phyloP scores from a whole-genome alignment of 1,140 invertebrate genomes.

The Lordiphosa clarofinis region DNA sequence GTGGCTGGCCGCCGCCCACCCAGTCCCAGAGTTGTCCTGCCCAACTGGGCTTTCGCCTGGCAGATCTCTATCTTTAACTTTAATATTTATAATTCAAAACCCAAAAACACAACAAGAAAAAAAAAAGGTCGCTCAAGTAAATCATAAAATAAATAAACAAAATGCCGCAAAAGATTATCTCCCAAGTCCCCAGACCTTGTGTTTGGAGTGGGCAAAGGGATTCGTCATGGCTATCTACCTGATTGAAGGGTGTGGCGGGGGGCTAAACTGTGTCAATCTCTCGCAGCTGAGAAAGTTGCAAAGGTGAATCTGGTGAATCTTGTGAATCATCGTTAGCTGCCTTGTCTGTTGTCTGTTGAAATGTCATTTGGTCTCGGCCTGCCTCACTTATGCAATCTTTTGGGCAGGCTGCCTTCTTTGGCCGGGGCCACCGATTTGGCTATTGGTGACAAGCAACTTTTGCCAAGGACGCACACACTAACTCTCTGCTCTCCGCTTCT shows the following conservation, averaged over 20 bases:
- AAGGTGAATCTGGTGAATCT: too few relatives aligned
- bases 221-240: conserved; percentile 12
- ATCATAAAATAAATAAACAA: conserved; percentile 53
- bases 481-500: conserved; percentile 9
- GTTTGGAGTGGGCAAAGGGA: conserved; percentile 11
- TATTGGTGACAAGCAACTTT: conserved; percentile 68
- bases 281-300: not conserved
- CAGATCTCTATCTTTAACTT: conserved; percentile 65
- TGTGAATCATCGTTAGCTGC: too few relatives aligned
- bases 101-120: not conserved
- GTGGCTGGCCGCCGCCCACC: conserved; percentile 24
- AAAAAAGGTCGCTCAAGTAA: conserved; percentile 41
- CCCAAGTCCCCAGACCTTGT: conserved; percentile 15
- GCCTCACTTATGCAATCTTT: conserved; percentile 34
- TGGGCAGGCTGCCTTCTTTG: conserved; percentile 41
- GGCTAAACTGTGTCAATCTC: conserved; percentile 11
- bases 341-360: not conserved
- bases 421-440: conserved; percentile 41
- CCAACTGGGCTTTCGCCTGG: not conserved
- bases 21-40: conserved; percentile 12
- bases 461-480: conserved; percentile 29
- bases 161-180: conserved; percentile 65
- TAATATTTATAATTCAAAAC: conserved; percentile 64
- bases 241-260: conserved; percentile 8
- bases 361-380: conserved; percentile 12